phyloP scores from a whole-genome alignment of 2,888 invertebrate species.

The Meteorus colon region DNA sequence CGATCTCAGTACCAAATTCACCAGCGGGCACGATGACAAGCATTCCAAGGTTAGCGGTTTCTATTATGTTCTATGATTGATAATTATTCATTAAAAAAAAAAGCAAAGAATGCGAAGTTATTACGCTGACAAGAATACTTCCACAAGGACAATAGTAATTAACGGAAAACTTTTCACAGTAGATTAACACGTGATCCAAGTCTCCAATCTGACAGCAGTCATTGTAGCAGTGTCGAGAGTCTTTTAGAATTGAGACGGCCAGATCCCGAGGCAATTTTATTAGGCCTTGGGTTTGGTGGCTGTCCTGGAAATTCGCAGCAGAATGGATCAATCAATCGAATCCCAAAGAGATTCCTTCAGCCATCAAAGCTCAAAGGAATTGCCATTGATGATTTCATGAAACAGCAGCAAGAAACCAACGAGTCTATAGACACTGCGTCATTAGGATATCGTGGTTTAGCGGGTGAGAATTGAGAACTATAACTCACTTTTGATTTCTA shows the following conservation, averaged over 20 bases:
- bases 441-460: constrained; percentile 85
- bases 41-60: constrained; percentile 58
- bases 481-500: no score
- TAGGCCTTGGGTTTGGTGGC: constrained; percentile 88
- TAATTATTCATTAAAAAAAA: constrained; percentile 4
- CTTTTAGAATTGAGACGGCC: constrained; percentile 87
- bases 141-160: constrained; percentile 8
- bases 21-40: constrained; percentile 60
- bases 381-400: constrained; percentile 83
- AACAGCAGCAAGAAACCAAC: constrained; percentile 83
- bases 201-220: constrained; percentile 75
- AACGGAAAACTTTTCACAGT: constrained; percentile 59
- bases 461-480: constrained; percentile 74
- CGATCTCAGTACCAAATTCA: constrained; percentile 65
- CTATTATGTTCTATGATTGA: constrained; percentile 1
- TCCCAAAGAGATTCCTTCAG: constrained; percentile 87
- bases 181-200: constrained; percentile 69
- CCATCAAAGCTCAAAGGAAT: constrained; percentile 87
- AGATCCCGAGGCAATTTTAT: constrained; percentile 91
- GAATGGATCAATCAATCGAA: constrained; percentile 78
- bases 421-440: constrained; percentile 84
- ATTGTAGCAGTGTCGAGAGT: constrained; percentile 87
- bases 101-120: neutral
- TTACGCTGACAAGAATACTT: neutral
- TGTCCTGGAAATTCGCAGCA: constrained; percentile 79